Evolutionary conservation across 2,797 vertebrate species (phyloP).

Genomic region (Triplophysa yarkandensis): DNA sequence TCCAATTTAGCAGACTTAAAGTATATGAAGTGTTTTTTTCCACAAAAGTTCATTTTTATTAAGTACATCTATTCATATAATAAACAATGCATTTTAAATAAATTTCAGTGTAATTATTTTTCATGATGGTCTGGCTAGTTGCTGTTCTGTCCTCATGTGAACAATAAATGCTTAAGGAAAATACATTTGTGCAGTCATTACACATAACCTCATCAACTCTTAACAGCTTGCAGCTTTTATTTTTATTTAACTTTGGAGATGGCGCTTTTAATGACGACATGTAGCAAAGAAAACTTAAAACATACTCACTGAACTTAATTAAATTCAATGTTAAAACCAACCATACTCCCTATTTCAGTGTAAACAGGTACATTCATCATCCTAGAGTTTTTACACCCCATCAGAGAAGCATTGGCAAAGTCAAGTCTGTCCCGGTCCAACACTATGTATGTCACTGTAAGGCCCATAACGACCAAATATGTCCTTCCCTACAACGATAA

Average conservation of each 20-base stretch:
- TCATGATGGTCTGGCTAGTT: background rate
- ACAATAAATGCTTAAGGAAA: background rate
- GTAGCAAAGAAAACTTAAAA: background rate
- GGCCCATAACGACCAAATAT: conserved; percentile 58
- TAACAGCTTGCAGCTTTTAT: background rate
- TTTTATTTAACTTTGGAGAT: background rate
- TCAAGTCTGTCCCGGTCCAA: conserved; percentile 21
- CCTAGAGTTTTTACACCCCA: background rate
- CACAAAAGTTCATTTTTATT: no score
- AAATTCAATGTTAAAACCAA: background rate
- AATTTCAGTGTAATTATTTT: no score
- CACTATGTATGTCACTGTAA: conserved; percentile 55
- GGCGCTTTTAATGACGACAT: background rate
- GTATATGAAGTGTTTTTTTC: no score
- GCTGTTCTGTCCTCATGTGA: background rate
- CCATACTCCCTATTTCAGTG: background rate
- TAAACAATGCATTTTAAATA: no score
- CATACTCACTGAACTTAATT: background rate
- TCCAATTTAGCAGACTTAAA: no score
- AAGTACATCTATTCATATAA: no score
- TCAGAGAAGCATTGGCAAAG: background rate
- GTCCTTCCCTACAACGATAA: conserved; percentile 65
- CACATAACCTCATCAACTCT: background rate
- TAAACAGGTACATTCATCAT: background rate
- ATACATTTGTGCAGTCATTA: background rate